A percentile compares a stretch with the other conserved stretches of the same genome.
Conservation (phyloP, 2,888 invertebrate species). For the Dryococelus australis region DNA sequence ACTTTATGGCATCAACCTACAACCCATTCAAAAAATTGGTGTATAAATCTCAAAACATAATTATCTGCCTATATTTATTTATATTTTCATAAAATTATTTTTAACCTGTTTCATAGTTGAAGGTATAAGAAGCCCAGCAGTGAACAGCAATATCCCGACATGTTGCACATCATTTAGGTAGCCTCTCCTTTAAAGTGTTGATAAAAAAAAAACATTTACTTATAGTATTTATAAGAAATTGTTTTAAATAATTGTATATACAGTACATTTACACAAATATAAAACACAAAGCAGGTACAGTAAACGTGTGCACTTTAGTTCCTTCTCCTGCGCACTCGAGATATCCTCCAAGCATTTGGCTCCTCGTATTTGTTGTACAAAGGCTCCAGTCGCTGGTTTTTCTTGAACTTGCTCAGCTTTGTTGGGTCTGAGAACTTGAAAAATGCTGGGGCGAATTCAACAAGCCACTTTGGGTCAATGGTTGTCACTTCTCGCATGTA, state of each 20-base stretch:
- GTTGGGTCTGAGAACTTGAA: slow-evolving; percentile 99
- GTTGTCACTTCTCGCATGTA: slow-evolving; percentile 99
- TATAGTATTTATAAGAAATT: neutral
- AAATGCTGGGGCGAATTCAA: slow-evolving; percentile 99
- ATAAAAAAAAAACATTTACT: too few relatives aligned
- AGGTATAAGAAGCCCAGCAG: too few relatives aligned
- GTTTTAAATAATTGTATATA: neutral
- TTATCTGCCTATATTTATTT: too few relatives aligned
- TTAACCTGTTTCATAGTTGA: too few relatives aligned
- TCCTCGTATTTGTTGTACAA: slow-evolving; percentile 99
- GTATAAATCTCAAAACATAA: too few relatives aligned
- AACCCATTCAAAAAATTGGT: too few relatives aligned
- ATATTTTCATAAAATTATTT: too few relatives aligned
- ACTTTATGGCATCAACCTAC: too few relatives aligned
- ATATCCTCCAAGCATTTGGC: slow-evolving; percentile 99
- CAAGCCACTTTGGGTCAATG: slow-evolving; percentile 97
- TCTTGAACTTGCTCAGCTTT: slow-evolving; percentile 97
- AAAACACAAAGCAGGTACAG: neutral
- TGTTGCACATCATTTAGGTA: too few relatives aligned
- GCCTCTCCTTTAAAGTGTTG: too few relatives aligned
- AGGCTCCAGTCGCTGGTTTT: slow-evolving; percentile 97
- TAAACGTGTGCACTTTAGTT: slow-evolving; percentile 66
- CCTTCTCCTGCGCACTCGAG: slow-evolving; percentile 84
- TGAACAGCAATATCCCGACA: too few relatives aligned
- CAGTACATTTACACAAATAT: neutral